Conservation (phyloP, 1,140 invertebrate genomes). For the Drosophila tropicalis region DNA sequence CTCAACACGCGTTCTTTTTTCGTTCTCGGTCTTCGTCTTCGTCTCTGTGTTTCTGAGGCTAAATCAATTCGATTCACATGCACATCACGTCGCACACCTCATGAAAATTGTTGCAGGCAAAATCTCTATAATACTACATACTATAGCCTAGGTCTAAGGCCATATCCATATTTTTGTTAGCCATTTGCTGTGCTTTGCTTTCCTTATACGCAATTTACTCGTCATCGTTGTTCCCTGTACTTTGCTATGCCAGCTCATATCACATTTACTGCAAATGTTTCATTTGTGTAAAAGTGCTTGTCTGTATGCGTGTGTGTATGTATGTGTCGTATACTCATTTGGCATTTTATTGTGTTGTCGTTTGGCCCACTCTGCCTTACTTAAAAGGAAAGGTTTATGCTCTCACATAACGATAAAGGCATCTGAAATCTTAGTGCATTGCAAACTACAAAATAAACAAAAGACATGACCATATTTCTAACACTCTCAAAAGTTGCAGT, state of each 20-base stretch:
- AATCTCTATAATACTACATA: constrained; percentile 29
- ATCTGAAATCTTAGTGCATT: background rate
- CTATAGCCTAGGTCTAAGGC: constrained; percentile 1
- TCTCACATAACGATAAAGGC: background rate
- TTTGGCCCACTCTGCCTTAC: constrained; percentile 3
- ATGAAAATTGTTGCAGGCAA: constrained; percentile 33
- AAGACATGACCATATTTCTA: too few relatives aligned
- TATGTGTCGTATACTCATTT: constrained; percentile 1
- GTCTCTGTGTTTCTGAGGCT: background rate
- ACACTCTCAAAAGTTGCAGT: too few relatives aligned
- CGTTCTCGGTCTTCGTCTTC: background rate
- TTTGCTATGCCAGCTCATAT: background rate
- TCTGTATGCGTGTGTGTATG: background rate
- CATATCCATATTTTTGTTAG: constrained; percentile 25
- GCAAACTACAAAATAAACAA: background rate
- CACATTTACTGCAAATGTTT: constrained; percentile 12
- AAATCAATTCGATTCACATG: constrained; percentile 28
- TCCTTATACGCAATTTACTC: constrained; percentile 34
- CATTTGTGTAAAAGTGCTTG: background rate
- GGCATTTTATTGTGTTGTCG: constrained; percentile 9
- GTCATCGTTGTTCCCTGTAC: constrained; percentile 3
- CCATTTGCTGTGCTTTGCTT: constrained; percentile 19
- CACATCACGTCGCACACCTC: constrained; percentile 46
- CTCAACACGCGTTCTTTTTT: background rate
- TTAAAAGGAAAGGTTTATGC: constrained; percentile 1